Evolutionary conservation across 2,888 invertebrate genomes (phyloP).

Genomic region (Cantharis rustica): DNA sequence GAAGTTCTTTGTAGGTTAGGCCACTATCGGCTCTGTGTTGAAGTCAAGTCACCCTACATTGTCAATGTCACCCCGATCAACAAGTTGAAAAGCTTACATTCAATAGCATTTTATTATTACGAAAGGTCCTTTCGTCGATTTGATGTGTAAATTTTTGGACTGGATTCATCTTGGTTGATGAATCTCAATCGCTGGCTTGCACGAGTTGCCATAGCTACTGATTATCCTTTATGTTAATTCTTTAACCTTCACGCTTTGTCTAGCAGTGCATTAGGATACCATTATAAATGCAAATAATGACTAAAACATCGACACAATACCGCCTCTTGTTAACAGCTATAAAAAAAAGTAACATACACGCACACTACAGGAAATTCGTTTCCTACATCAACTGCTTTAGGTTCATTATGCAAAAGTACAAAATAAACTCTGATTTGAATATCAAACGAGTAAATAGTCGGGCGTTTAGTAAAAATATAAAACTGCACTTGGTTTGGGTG

Average conservation of each 20-base stretch:
- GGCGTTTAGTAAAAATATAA: not conserved
- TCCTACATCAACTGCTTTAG: constrained; percentile 27
- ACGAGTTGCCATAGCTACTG: not conserved
- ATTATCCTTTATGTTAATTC: not conserved
- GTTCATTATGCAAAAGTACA: constrained; percentile 35
- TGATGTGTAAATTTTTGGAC: not conserved
- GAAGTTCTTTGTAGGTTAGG: no score
- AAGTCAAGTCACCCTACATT: not conserved
- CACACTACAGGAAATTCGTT: constrained; percentile 34
- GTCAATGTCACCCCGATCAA: not conserved
- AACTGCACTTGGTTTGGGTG: not conserved
- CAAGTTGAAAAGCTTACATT: not conserved
- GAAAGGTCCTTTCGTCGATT: no score
- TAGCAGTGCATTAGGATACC: not conserved
- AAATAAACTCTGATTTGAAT: constrained; percentile 4
- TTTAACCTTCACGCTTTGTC: not conserved
- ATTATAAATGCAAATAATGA: constrained; percentile 4
- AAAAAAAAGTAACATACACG: constrained; percentile 19
- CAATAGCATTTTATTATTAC: not conserved
- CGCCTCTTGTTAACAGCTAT: constrained; percentile 10
- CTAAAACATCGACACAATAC: constrained; percentile 8
- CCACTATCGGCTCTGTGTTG: no score
- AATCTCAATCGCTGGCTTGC: no score
- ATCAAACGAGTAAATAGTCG: not conserved
- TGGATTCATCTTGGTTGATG: not conserved